phyloP scores from a whole-genome alignment of 1,140 invertebrate genomes.

The Phocides pigmalion region DNA sequence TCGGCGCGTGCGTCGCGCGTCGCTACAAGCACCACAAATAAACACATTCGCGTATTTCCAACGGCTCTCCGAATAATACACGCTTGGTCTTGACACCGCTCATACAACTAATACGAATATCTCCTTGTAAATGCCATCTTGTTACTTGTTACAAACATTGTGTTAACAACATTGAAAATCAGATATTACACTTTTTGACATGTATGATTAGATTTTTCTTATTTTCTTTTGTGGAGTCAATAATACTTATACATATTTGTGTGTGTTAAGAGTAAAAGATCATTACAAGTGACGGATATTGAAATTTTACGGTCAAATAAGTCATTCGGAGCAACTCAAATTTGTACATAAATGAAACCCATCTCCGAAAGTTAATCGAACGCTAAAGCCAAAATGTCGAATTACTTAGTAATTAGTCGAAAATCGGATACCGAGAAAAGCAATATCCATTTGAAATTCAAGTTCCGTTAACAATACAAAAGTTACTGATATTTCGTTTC shows the following conservation, averaged over 20 bases:
- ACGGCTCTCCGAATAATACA: conserved; percentile 36
- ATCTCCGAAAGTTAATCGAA: conserved; percentile 14
- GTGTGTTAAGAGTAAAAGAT: background rate
- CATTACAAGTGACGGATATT: background rate
- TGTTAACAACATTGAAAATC: background rate
- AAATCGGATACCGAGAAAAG: conserved; percentile 19
- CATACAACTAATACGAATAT: background rate
- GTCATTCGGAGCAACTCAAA: conserved; percentile 5
- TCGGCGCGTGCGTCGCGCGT: conserved; percentile 69
- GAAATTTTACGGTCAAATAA: conserved; percentile 1
- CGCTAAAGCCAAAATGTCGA: conserved; percentile 10
- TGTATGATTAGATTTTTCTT: background rate
- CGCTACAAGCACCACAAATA: conserved; percentile 74
- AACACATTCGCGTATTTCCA: conserved; percentile 68
- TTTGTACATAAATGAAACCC: conserved; percentile 6
- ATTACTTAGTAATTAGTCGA: conserved; percentile 16
- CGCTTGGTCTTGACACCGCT: conserved; percentile 32
- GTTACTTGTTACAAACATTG: background rate
- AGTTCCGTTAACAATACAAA: conserved; percentile 6
- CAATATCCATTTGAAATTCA: conserved; percentile 17
- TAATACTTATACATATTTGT: too few species aligned
- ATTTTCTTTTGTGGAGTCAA: too few species aligned
- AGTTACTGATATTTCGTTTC: conserved; percentile 16
- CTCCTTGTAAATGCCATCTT: conserved; percentile 7
- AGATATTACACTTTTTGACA: background rate